Evolutionary conservation across 2,113 vertebrate genomes (phyloP).

Genomic region (Zosterops hypoxanthus): DNA sequence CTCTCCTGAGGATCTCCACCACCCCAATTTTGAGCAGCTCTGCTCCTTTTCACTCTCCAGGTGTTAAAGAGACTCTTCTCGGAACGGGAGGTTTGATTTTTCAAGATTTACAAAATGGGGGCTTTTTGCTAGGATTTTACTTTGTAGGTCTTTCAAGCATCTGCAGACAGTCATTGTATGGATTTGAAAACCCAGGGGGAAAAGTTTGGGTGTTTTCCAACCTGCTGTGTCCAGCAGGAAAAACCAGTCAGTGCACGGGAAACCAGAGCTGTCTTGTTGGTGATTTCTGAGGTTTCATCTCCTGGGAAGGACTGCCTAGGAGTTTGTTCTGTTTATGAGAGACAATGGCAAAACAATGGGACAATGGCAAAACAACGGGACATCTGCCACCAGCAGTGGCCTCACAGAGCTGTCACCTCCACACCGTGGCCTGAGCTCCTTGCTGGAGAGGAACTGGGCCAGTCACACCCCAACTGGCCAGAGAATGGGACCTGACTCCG

Average conservation of each 20-base stretch:
- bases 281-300: neutral
- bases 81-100: neutral
- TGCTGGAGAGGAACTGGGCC: neutral
- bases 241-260: neutral
- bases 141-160: neutral
- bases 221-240: neutral
- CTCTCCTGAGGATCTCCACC: neutral
- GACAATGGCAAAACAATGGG: neutral
- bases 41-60: neutral
- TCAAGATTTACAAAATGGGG: neutral
- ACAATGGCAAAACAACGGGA: neutral
- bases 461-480: neutral
- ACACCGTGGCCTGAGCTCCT: accelerated
- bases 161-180: neutral
- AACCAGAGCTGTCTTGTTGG: neutral
- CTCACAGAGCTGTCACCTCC: neutral
- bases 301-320: neutral
- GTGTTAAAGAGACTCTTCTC: neutral
- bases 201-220: neutral
- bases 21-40: neutral
- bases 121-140: neutral
- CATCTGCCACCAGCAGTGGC: neutral
- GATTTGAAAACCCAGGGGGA: neutral
- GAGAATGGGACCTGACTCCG: neutral
- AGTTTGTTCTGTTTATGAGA: neutral